Base-by-base conservation (phyloP, 2,797 vertebrate genomes). In the Squalus acanthias region DNA sequence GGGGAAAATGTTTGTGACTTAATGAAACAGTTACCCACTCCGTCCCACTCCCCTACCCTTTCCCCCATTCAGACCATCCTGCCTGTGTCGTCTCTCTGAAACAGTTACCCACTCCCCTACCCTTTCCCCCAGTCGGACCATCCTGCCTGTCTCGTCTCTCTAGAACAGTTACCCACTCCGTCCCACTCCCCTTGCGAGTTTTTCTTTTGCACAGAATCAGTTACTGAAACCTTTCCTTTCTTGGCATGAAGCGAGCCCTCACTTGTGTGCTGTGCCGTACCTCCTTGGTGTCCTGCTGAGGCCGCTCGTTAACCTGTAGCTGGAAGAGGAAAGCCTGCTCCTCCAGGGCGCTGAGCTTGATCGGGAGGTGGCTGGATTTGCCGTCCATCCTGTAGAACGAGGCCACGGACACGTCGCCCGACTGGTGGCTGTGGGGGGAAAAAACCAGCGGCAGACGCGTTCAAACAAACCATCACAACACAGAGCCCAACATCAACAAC, bases 271-370 rank as follows among this genome's bases (percentile, higher is more conserved):
- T 5, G 15, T 7, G 60, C 60, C 65, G 1, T 53, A 99, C 98
- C 98, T 99, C 98, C 95, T 98, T 98, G 96, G 98, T 98, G 60
- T 98, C 98, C 13, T 98, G 98, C 0, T 98, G 98, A 3, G 98
- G 98, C 96, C 98, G 98, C 97, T 99, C 98, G 0, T 98, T 98
- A 0, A 98, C 98, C 97, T 99, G 98, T 96, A 99, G 97, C 97
- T 99, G 98, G 97, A 99, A 99, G 96, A 99, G 98, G 97, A 99
- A 99, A 97, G 99, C 99, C 79, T 99, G 98, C 97, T 99, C 99
- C 97, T 99, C 99, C 53, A 99, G 97, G 92, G 99, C 98, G n/a
- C 98, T 98, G 88, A 99, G 99, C 97, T 98, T 98, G 95, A 98
- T 98, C 97, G 99, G 99, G 97, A 99, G 98, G 57, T 97, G 97